phyloP scores from a whole-genome alignment of 2,797 vertebrate genomes.

The Sparus aurata region DNA sequence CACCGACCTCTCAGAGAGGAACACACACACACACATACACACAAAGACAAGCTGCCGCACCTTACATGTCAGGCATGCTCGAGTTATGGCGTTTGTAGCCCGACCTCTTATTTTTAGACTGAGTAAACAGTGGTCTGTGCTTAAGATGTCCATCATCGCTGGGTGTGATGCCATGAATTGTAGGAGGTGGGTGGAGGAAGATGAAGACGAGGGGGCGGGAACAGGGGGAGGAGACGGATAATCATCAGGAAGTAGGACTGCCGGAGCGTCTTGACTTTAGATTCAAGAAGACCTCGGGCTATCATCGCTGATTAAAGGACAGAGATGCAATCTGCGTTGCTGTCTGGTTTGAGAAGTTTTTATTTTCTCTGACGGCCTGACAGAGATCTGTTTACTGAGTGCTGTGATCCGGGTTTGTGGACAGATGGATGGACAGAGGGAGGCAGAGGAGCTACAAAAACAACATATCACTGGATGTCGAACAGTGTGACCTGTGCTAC shows the following conservation, averaged over 20 bases:
- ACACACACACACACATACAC: constrained; percentile 5
- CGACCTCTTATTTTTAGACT: constrained; percentile 83
- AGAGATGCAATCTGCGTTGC: constrained; percentile 18
- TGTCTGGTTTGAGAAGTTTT: constrained; percentile 18
- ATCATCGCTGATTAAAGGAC: constrained; percentile 70
- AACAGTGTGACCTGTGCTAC: constrained; percentile 46
- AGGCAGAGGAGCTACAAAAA: constrained; percentile 43
- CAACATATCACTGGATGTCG: constrained; percentile 47
- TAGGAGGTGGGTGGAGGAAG: constrained; percentile 46
- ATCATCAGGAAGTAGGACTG: constrained; percentile 72
- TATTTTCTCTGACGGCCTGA: background rate
- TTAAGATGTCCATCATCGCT: constrained; percentile 67
- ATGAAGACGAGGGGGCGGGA: constrained; percentile 47
- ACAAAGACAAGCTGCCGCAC: constrained; percentile 8
- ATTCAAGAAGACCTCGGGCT: constrained; percentile 58
- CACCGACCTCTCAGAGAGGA: constrained; percentile 24
- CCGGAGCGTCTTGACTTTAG: constrained; percentile 54
- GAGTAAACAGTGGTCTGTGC: constrained; percentile 72
- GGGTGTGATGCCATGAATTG: constrained; percentile 43
- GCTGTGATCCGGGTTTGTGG: constrained; percentile 16
- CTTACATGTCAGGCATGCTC: constrained; percentile 71
- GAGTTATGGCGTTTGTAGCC: constrained; percentile 66
- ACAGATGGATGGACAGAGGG: constrained; percentile 33
- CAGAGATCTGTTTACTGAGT: constrained; percentile 11
- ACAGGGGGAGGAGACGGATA: constrained; percentile 77